A percentile compares a stretch with the other conserved stretches of the same genome.
Evolutionary conservation across 2,888 invertebrate genomes (phyloP).

Genomic region (Archips crataeganus): DNA sequence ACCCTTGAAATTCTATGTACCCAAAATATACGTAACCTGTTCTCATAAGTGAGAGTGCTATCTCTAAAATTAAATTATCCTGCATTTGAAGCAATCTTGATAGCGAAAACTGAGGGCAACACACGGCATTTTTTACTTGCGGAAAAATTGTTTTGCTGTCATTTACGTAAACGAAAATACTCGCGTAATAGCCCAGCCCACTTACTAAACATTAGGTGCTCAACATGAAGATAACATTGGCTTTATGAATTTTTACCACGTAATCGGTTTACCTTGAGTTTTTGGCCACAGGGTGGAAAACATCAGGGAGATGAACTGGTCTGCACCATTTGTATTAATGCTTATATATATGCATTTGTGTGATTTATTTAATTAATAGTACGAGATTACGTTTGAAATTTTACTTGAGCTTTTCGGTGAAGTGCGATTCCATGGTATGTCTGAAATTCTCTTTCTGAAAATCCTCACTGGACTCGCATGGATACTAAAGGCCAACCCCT

Average conservation of each 20-base stretch:
- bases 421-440: no score
- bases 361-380: background rate
- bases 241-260: slow-evolving; percentile 80
- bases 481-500: no score
- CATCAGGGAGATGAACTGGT: slow-evolving; percentile 18
- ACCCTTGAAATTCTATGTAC: background rate
- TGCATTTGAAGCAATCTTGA: slow-evolving; percentile 12
- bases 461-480: no score
- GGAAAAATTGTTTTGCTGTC: slow-evolving; percentile 42
- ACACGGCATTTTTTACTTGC: slow-evolving; percentile 49
- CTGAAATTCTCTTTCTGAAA: no score
- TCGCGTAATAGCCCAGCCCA: slow-evolving; percentile 59
- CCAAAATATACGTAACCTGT: background rate
- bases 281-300: slow-evolving; percentile 40
- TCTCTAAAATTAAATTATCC: slow-evolving; percentile 10
- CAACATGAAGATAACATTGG: slow-evolving; percentile 67
- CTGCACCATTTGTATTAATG: background rate
- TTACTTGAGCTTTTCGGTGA: no score
- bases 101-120: slow-evolving; percentile 15
- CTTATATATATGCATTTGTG: background rate
- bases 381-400: no score
- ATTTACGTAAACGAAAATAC: slow-evolving; percentile 49
- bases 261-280: slow-evolving; percentile 78
- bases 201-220: slow-evolving; percentile 68
- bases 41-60: slow-evolving; percentile 10